These are phyloP conservation scores for Eurosta solidaginis DNA, from an alignment of 1,140 invertebrate species.

Conservation along the genomic window DNA sequence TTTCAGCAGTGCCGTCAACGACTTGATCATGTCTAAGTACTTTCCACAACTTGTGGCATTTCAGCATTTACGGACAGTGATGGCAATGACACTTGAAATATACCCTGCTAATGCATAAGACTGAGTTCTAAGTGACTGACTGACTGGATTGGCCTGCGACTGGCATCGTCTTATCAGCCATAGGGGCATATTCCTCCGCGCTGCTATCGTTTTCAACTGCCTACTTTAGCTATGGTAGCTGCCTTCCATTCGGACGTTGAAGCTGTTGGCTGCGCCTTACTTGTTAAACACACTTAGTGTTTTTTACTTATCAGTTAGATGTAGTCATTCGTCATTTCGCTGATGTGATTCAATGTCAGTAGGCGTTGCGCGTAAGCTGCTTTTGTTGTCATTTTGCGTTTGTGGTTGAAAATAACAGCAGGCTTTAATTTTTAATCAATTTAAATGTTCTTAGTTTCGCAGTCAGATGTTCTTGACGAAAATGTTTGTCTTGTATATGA, in stretches of 20 bases:
- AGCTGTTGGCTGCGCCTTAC: too few relatives aligned
- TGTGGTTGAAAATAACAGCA: background rate
- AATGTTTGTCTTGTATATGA: too few relatives aligned
- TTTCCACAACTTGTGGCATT: background rate
- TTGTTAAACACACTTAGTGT: too few relatives aligned
- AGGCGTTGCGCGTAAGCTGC: background rate
- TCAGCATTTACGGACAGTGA: background rate
- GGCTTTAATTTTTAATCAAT: background rate
- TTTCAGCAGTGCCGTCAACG: background rate
- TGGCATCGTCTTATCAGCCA: background rate
- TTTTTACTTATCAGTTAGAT: too few relatives aligned
- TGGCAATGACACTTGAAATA: background rate
- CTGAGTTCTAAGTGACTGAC: too few relatives aligned
- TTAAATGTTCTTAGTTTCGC: background rate
- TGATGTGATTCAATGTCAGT: too few relatives aligned
- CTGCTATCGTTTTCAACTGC: background rate
- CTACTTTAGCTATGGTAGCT: too few relatives aligned
- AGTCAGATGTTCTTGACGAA: background rate
- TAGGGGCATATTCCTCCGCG: background rate
- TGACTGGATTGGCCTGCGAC: too few relatives aligned
- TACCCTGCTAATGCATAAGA: background rate
- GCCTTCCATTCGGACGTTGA: too few relatives aligned
- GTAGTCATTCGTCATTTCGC: too few relatives aligned
- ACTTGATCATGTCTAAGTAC: background rate
- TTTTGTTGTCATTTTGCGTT: background rate